Evolutionary conservation across 2,113 vertebrate species (phyloP).

Genomic region (Microcebus jonahi): DNA sequence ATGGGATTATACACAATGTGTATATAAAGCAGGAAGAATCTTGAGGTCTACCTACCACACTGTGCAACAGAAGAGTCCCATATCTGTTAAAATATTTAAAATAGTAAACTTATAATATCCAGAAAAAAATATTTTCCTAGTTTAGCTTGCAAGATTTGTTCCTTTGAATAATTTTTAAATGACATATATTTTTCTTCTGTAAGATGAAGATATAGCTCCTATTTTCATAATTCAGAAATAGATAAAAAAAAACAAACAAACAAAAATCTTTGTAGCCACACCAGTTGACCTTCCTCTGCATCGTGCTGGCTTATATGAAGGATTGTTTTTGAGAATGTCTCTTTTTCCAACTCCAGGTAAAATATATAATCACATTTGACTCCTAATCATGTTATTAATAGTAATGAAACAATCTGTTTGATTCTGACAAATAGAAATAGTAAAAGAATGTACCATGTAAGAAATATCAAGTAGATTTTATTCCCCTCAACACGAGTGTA

Average conservation of each 20-base stretch:
- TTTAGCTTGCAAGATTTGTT: background rate
- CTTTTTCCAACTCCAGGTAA: conserved; percentile 23
- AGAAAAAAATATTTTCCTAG: background rate
- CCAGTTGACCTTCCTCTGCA: background rate
- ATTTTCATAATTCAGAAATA: background rate
- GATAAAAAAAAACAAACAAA: background rate
- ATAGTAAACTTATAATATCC: background rate
- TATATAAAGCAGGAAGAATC: background rate
- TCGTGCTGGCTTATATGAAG: background rate
- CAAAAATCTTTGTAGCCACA: background rate
- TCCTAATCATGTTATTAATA: background rate
- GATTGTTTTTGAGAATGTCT: background rate
- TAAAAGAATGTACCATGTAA: background rate
- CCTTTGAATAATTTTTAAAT: conserved; percentile 28
- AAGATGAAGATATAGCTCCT: background rate
- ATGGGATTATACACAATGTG: background rate
- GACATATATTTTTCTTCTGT: background rate
- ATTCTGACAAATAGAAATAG: background rate
- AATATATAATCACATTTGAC: conserved; percentile 14
- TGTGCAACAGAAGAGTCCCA: background rate
- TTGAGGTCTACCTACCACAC: background rate
- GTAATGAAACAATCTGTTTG: conserved; percentile 2
- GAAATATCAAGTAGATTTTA: background rate
- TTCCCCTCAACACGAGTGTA: background rate
- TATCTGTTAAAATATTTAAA: conserved; percentile 18